phyloP scores from a whole-genome alignment of 2,797 vertebrate species.

The Manis javanica region DNA sequence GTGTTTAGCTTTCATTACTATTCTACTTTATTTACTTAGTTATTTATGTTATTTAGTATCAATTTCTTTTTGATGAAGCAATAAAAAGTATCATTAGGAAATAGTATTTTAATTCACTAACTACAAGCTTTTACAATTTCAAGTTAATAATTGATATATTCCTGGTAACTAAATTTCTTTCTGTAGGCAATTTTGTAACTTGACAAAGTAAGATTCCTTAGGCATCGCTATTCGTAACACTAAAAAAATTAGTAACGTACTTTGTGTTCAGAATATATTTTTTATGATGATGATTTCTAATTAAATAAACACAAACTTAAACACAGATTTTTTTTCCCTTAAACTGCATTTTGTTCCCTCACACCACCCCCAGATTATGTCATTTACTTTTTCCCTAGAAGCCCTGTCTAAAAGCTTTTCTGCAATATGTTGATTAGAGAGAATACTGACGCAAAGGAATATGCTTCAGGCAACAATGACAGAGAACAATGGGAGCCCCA shows the following conservation, averaged over 20 bases:
- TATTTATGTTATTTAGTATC: slow-evolving; percentile 56
- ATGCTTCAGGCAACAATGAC: background rate
- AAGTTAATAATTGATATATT: slow-evolving; percentile 81
- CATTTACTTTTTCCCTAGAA: background rate
- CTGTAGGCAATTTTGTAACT: slow-evolving; percentile 60
- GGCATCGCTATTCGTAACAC: slow-evolving; percentile 18
- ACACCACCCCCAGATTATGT: background rate
- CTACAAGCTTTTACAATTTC: slow-evolving; percentile 75
- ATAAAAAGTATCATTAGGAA: slow-evolving; percentile 80
- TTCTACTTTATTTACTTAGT: slow-evolving; percentile 52
- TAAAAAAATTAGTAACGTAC: slow-evolving; percentile 43
- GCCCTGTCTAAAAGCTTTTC: background rate
- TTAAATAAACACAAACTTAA: background rate
- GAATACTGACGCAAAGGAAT: background rate
- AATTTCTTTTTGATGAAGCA: slow-evolving; percentile 74
- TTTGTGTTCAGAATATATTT: slow-evolving; percentile 13
- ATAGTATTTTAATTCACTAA: slow-evolving; percentile 79
- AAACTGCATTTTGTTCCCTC: background rate
- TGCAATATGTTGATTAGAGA: background rate
- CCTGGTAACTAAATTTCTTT: slow-evolving; percentile 67
- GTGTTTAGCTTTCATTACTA: slow-evolving; percentile 20
- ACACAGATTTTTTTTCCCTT: background rate
- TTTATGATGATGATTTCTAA: background rate
- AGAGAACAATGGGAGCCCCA: background rate
- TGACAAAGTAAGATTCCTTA: slow-evolving; percentile 32